A percentile compares a stretch with the other conserved stretches of the same genome.
Conservation (phyloP, 2,797 vertebrate genomes). For the Pyrocephalus nanus region DNA sequence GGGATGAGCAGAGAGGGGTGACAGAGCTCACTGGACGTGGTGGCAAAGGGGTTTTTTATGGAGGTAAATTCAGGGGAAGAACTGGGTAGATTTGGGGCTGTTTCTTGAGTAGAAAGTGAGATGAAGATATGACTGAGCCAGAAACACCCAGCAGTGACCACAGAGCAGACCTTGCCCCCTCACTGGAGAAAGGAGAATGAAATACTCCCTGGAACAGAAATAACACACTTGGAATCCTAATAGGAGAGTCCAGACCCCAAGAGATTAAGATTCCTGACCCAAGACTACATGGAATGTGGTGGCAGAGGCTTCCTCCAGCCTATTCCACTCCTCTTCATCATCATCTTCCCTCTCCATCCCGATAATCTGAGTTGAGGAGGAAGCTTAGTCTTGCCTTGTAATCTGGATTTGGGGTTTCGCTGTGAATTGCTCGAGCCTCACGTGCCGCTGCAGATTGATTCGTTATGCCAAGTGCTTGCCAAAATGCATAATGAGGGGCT, state of each 20-base stretch:
- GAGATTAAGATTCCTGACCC: background rate
- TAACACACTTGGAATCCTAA: accelerated
- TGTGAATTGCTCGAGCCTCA: slow-evolving; percentile 5
- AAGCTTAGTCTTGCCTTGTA: background rate
- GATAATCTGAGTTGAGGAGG: background rate
- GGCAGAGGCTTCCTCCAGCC: background rate
- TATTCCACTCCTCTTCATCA: background rate
- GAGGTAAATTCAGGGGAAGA: background rate
- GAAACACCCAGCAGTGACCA: background rate
- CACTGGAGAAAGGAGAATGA: background rate
- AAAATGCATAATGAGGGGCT: slow-evolving; percentile 40
- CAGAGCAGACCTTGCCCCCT: background rate
- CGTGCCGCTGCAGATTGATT: slow-evolving; percentile 42
- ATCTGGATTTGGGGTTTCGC: slow-evolving; percentile 41
- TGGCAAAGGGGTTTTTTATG: background rate
- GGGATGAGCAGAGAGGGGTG: background rate
- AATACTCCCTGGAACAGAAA: background rate
- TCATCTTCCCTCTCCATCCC: background rate
- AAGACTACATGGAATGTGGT: accelerated
- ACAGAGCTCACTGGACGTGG: accelerated
- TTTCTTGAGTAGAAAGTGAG: background rate
- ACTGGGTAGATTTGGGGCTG: background rate
- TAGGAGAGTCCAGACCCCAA: background rate
- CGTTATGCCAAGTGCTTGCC: slow-evolving; percentile 50
- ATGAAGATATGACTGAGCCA: accelerated